Base-by-base conservation (phyloP, 2,113 vertebrate species). In the Dicentrarchus labrax region DNA sequence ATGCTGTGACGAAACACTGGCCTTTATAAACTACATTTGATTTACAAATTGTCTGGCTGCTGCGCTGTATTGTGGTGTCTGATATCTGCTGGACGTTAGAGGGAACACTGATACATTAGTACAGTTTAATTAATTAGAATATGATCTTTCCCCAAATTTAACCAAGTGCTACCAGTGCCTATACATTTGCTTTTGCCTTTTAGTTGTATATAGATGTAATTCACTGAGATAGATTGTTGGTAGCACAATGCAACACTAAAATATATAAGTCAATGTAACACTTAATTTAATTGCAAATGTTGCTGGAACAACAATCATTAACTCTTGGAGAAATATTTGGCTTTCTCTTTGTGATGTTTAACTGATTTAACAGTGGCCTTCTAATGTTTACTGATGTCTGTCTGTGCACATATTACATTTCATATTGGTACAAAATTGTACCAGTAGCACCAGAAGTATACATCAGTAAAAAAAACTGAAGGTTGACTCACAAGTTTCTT, bases 21-120 rank as follows among this genome's bases (percentile, higher is more conserved):
- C 80, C 87, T 91, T 89, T 84, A 24, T 61, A 70, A 73, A 76
- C 78, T 67, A 38, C 69, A 86, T 92, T 91, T 91, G 86, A 85
- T 85, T 84, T 72, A 70, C 72, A 82, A 57, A 84, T 67, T 48
- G 72, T 83, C 74, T 50, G 47, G 22, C n/a, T 74, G 73, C 53
- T 78, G 82, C 73, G 72, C 75, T 73, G 38, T 30, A 43, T 39
- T 19, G 39, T 38, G 59, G 56, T 65, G 61, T 66, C 36, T 62
- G 22, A 36, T 54, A 59, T 78, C 57, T 78, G 51, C 73, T 68
- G 57, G 38, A 77, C 62, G 76, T 6, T 59, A 54, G 38, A 51
- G 43, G 70, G 39, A 74, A 68, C 51, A 64, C 22, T 54, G 21
- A 66, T 54, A 13, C 36, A 64, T 38, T 9, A 54, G 19, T 5